Percentiles rank a stretch among this genome's conserved stretches.
Conservation (phyloP, 1,140 invertebrate genomes). For the Drosophila erecta region DNA sequence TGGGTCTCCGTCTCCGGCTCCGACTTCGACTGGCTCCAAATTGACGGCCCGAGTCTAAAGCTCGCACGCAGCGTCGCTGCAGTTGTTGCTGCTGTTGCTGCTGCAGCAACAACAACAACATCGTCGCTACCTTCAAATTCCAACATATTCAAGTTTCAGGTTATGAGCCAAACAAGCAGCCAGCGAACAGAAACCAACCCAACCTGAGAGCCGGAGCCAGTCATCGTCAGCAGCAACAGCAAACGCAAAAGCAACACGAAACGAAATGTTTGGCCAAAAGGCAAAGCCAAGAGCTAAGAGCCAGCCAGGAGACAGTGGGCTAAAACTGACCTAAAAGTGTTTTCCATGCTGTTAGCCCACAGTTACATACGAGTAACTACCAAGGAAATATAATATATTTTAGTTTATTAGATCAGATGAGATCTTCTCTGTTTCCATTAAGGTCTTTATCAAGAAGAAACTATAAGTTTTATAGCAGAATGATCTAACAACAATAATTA, state of each 20-base stretch:
- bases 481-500: not conserved
- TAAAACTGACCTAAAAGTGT: not conserved
- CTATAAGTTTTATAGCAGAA: not conserved
- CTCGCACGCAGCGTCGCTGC: slow-evolving; percentile 71
- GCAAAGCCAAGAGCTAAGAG: slow-evolving; percentile 64
- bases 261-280: slow-evolving; percentile 77
- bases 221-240: slow-evolving; percentile 59
- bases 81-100: slow-evolving; percentile 46
- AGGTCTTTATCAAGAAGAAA: too few relatives aligned
- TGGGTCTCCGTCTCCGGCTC: slow-evolving; percentile 13
- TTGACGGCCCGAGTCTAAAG: slow-evolving; percentile 78
- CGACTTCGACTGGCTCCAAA: slow-evolving; percentile 69
- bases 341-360: not conserved
- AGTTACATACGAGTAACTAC: too few relatives aligned
- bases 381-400: not conserved
- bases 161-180: slow-evolving; percentile 72
- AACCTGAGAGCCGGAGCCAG: slow-evolving; percentile 73
- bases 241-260: slow-evolving; percentile 31
- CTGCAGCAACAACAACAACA: slow-evolving; percentile 34
- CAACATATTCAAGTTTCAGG: slow-evolving; percentile 83
- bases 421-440: not conserved
- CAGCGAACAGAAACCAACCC: slow-evolving; percentile 46
- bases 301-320: slow-evolving; percentile 66
- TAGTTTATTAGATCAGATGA: not conserved
- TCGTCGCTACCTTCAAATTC: slow-evolving; percentile 79